Percentiles rank a stretch among this genome's conserved stretches.
Evolutionary conservation across 2,797 vertebrate species (phyloP).

Genomic region (Enteromius viviparus): DNA sequence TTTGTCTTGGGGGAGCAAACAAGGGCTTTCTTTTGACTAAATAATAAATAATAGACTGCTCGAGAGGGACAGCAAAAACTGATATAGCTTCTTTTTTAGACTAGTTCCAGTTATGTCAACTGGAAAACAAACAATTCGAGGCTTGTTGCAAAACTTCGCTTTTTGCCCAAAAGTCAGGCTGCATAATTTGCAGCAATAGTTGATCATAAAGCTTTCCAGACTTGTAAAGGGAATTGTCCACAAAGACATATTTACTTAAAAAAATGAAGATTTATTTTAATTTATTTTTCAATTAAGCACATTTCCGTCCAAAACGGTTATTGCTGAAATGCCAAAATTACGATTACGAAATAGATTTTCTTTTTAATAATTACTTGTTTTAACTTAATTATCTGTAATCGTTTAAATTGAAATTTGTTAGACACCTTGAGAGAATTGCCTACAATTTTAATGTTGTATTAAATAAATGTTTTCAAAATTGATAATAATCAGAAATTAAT

Average conservation of each 20-base stretch:
- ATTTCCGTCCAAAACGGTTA: background rate
- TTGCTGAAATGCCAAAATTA: background rate
- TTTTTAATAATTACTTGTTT: background rate
- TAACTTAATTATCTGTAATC: background rate
- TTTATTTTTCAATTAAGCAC: background rate
- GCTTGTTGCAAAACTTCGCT: background rate
- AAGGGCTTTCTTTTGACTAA: slow-evolving; percentile 68
- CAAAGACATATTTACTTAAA: background rate
- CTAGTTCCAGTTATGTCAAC: slow-evolving; percentile 32
- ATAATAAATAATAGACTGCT: slow-evolving; percentile 63
- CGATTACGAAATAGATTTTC: background rate
- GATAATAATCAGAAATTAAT: background rate
- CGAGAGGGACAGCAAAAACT: slow-evolving; percentile 45
- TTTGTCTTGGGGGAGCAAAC: slow-evolving; percentile 64
- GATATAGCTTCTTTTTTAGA: slow-evolving; percentile 34
- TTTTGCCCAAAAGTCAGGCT: background rate
- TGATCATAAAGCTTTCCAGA: background rate
- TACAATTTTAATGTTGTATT: background rate
- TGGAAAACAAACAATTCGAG: slow-evolving; percentile 37
- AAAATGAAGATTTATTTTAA: background rate
- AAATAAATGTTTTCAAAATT: background rate
- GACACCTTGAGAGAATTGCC: background rate
- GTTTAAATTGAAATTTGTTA: background rate
- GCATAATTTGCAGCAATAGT: background rate
- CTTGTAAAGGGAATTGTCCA: background rate